Base-by-base conservation (phyloP, 2,797 vertebrate genomes). In the Phylloscopus collybita region DNA sequence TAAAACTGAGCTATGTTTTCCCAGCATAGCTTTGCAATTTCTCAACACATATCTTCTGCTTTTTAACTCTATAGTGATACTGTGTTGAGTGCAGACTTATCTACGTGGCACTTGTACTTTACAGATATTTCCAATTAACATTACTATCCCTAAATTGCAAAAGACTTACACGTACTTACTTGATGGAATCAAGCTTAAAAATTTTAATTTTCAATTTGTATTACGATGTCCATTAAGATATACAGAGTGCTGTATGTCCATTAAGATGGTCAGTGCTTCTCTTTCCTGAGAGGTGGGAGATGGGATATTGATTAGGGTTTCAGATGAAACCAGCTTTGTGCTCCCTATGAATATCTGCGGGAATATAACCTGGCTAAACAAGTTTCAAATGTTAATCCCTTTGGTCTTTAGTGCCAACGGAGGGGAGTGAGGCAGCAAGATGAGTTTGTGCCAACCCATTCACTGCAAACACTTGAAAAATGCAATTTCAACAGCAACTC, bases 141-240 rank as follows among this genome's bases (percentile, higher is more conserved):
- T 40, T 44, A 49, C 23, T 29, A n/a, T 44, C 42, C 22, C 21
- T 53, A 60, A 81, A 61, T 61, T 34, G 45, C 22, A 56, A 6
- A 83, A 45, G 30, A 50, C 27, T 11, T 62, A 21, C 23, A 64
- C 6, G 11, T n/a, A 40, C 13, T 71, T 30, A 40, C 13, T 71
- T 78, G 44, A 56, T 6, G 8, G 15, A 15, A 80, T 30, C n/a
- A n/a, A 62, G 56, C 8, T 49, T 56, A 74, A 75, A 64, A 54
- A 21, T 6, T 2, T 9, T 23, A 5, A 60, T 75, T 84, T 80
- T 42, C 23, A n/a, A 12, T 54, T 47, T 50, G 22, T 17, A n/a
- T 18, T 49, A 30, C 0, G 0, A 40, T 25, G 5, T 25, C 45
- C 47, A 40, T 29, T 40, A 29, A 40, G 59, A 61, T 29, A 29